phyloP scores from a whole-genome alignment of 2,888 invertebrate genomes.

The Ophion slaviceki region DNA sequence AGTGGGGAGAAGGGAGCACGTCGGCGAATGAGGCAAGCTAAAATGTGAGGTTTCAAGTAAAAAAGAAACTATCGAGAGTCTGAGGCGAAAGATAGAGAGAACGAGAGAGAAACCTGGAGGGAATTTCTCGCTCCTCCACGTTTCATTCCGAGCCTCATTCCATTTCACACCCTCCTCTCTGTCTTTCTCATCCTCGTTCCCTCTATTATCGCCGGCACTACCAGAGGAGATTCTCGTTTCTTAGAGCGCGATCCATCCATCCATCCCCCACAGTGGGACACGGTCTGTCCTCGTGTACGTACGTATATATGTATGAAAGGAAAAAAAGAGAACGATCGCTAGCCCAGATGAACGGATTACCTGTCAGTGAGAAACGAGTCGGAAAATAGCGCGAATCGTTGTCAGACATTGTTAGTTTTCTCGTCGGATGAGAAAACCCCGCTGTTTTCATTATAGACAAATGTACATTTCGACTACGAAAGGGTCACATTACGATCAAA shows the following conservation, averaged over 20 bases:
- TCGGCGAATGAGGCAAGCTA: slow-evolving; percentile 53
- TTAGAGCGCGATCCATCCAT: slow-evolving; percentile 76
- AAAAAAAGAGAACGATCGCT: slow-evolving; percentile 18
- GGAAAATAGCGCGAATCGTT: slow-evolving; percentile 65
- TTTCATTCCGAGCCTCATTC: slow-evolving; percentile 39
- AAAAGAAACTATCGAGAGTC: slow-evolving; percentile 58
- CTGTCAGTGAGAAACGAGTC: slow-evolving; percentile 67
- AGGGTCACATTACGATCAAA: slow-evolving; percentile 1
- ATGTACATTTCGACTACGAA: neutral
- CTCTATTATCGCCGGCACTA: slow-evolving; percentile 59
- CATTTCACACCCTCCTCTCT: slow-evolving; percentile 28
- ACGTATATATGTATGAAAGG: slow-evolving; percentile 20
- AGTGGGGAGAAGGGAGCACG: slow-evolving; percentile 62
- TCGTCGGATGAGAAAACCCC: neutral
- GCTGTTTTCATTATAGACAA: neutral
- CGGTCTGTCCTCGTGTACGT: slow-evolving; percentile 15
- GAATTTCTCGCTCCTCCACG: slow-evolving; percentile 28
- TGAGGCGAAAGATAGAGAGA: slow-evolving; percentile 46
- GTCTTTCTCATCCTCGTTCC: slow-evolving; percentile 24
- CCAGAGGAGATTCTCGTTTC: slow-evolving; percentile 58
- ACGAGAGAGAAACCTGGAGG: slow-evolving; percentile 39
- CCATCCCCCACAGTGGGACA: slow-evolving; percentile 58
- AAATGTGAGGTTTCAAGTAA: slow-evolving; percentile 57
- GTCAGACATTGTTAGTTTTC: slow-evolving; percentile 60
- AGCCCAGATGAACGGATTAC: slow-evolving; percentile 68